phyloP scores from a whole-genome alignment of 2,888 invertebrate genomes.

The Willowsia nigromaculata region DNA sequence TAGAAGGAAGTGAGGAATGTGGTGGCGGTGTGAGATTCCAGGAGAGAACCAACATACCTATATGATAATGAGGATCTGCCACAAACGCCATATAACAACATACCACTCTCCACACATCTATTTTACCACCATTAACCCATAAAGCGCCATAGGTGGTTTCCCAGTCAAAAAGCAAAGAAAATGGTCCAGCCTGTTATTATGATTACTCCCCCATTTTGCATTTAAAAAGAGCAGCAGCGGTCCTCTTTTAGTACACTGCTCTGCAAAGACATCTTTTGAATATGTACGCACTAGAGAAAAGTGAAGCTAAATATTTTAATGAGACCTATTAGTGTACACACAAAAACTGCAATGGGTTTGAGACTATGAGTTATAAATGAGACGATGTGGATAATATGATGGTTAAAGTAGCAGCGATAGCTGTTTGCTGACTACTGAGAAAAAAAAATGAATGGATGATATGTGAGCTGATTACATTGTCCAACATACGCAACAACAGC shows the following conservation, averaged over 20 bases:
- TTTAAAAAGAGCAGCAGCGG: slow-evolving; percentile 27
- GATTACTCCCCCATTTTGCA: slow-evolving; percentile 33
- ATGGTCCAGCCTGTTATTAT: not conserved
- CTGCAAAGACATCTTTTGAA: not conserved
- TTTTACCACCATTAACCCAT: slow-evolving; percentile 51
- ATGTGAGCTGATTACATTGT: slow-evolving; percentile 56
- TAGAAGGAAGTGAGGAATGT: not conserved
- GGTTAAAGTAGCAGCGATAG: not conserved
- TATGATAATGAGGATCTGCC: slow-evolving; percentile 11
- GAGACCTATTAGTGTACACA: slow-evolving; percentile 37
- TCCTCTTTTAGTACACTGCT: not conserved
- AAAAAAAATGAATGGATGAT: slow-evolving; percentile 57
- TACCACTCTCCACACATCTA: not conserved
- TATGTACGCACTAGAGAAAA: not conserved
- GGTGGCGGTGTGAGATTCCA: not conserved
- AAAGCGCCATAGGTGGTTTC: slow-evolving; percentile 63
- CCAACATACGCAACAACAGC: slow-evolving; percentile 18
- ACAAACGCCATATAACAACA: not conserved
- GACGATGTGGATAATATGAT: not conserved
- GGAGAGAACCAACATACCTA: not conserved
- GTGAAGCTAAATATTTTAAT: slow-evolving; percentile 45
- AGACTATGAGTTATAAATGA: not conserved
- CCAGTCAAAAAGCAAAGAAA: slow-evolving; percentile 38
- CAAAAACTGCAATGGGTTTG: not conserved
- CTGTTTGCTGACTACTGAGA: not conserved